Conservation (phyloP, 2,888 invertebrate genomes). For the Leptinotarsa juncta region DNA sequence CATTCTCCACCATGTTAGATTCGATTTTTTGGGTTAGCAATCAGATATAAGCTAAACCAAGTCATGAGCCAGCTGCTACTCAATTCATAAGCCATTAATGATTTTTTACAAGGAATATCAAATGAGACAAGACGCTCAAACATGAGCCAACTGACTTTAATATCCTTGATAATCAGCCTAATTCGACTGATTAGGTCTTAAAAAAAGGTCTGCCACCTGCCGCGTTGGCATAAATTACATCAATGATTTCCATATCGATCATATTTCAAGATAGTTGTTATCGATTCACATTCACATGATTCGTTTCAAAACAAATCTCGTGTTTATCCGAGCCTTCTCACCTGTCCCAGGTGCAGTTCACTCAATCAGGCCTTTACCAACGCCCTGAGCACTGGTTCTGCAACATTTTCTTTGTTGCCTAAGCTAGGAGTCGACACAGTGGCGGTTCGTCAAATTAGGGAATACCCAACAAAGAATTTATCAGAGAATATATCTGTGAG, state of each 20-base stretch:
- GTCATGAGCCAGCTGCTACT: not conserved
- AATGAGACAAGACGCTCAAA: not conserved
- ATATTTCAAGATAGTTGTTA: slow-evolving; percentile 7
- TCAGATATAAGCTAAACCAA: not conserved
- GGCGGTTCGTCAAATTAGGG: not conserved
- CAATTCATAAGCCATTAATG: not conserved
- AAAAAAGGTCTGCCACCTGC: slow-evolving; percentile 1
- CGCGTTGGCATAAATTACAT: not conserved
- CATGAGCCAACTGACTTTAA: not conserved
- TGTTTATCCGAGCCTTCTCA: slow-evolving; percentile 24
- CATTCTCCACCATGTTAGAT: not conserved
- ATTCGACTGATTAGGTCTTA: not conserved
- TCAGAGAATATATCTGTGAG: no score
- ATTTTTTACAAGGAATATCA: not conserved
- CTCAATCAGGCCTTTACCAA: slow-evolving; percentile 25
- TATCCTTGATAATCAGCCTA: not conserved
- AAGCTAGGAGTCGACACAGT: not conserved
- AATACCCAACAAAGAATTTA: no score
- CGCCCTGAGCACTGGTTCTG: slow-evolving; percentile 23
- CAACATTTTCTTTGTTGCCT: slow-evolving; percentile 22
- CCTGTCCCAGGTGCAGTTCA: slow-evolving; percentile 34
- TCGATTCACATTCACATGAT: slow-evolving; percentile 6
- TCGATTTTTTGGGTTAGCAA: not conserved
- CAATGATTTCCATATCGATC: slow-evolving; percentile 13
- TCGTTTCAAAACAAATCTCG: slow-evolving; percentile 18